Conservation (phyloP, 2,113 vertebrate species). For the Vidua macroura region DNA sequence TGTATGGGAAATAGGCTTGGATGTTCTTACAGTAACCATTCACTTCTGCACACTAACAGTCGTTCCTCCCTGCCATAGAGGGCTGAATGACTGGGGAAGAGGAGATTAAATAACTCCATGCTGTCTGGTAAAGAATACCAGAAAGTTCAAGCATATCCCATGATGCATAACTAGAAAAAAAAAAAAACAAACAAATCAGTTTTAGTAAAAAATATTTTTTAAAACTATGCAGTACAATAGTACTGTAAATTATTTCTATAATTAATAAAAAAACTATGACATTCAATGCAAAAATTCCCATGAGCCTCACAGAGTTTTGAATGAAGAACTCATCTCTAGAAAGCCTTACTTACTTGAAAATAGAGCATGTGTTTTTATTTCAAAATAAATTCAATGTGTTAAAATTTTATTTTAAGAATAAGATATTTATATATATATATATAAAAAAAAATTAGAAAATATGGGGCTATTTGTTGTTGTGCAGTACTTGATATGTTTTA, state of each 20-base stretch:
- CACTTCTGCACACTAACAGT: not conserved
- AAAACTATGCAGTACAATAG: not conserved
- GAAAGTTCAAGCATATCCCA: not conserved
- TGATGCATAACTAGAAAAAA: not conserved
- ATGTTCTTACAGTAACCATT: not conserved
- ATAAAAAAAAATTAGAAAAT: not conserved
- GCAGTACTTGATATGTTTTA: not conserved
- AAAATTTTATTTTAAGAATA: not conserved
- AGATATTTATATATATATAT: not conserved
- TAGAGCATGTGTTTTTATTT: not conserved
- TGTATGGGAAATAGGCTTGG: not conserved
- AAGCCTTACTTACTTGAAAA: not conserved
- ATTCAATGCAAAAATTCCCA: not conserved
- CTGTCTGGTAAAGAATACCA: not conserved
- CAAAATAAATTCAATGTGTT: not conserved
- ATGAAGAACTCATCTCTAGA: not conserved
- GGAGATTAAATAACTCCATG: not conserved
- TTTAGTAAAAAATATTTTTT: not conserved
- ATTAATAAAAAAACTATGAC: not conserved
- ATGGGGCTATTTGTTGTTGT: not conserved
- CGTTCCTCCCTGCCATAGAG: not conserved
- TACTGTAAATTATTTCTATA: not conserved
- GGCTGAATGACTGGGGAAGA: not conserved
- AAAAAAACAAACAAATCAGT: accelerated
- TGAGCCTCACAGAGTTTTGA: not conserved